Evolutionary conservation across 2,113 vertebrate species (phyloP).

Genomic region (Rallus limicola): DNA sequence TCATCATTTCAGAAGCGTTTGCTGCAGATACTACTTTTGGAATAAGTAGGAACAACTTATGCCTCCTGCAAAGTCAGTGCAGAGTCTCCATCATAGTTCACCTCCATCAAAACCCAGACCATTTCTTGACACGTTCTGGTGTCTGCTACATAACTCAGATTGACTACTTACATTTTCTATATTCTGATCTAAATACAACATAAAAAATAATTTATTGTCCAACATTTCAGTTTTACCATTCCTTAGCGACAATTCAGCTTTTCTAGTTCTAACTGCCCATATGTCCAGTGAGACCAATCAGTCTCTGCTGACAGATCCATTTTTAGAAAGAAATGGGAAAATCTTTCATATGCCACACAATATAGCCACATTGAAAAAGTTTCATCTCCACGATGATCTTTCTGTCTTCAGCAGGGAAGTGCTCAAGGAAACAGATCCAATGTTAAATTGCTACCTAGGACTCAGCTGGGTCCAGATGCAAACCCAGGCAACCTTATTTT

Average conservation of each 20-base stretch:
- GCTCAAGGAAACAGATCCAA: neutral
- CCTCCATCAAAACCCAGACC: neutral
- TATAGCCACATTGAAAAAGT: neutral
- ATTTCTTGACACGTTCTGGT: neutral
- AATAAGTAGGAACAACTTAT: neutral
- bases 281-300: conserved; percentile 38
- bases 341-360: neutral
- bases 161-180: neutral
- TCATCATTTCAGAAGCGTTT: neutral
- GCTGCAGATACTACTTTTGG: neutral
- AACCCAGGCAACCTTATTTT: neutral
- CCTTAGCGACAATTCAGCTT: conserved; percentile 5
- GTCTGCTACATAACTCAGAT: neutral
- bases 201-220: conserved; percentile 17
- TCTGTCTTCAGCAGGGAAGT: neutral
- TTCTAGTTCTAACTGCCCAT: conserved; percentile 25
- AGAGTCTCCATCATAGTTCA: neutral
- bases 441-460: neutral
- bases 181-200: conserved; percentile 28
- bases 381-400: neutral
- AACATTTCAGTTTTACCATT: conserved; percentile 33
- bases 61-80: neutral
- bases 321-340: conserved; percentile 50
- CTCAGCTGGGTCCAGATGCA: neutral
- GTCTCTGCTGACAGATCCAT: conserved; percentile 9